These are phyloP conservation scores for Andricus curvator DNA, from an alignment of 2,888 invertebrate species.

Conservation along the genomic window DNA sequence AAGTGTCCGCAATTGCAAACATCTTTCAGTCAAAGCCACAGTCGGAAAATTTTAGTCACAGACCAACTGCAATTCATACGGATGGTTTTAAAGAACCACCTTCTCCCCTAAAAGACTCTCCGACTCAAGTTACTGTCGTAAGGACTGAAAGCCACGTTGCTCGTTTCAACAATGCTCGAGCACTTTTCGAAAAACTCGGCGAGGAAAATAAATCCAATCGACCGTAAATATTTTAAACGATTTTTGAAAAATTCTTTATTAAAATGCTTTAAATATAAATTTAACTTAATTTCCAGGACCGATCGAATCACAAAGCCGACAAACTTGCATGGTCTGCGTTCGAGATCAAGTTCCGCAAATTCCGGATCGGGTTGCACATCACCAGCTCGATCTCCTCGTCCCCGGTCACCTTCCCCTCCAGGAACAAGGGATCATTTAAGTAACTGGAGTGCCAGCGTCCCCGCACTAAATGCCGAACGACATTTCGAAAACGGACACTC, in stretches of 20 bases:
- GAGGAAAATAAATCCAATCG: constrained; percentile 83
- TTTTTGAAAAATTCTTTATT: not conserved
- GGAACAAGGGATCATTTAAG: constrained; percentile 79
- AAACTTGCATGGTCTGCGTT: constrained; percentile 80
- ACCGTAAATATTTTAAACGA: constrained; percentile 65
- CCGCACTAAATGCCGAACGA: constrained; percentile 78
- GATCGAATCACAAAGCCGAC: constrained; percentile 75
- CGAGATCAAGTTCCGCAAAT: constrained; percentile 84
- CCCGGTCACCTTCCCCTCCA: constrained; percentile 76
- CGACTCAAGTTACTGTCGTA: constrained; percentile 85
- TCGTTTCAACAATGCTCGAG: constrained; percentile 94
- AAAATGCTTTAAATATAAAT: constrained; percentile 36
- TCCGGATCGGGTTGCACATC: constrained; percentile 82
- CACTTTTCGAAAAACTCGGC: constrained; percentile 93
- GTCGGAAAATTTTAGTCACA: constrained; percentile 71
- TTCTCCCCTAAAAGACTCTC: constrained; percentile 74
- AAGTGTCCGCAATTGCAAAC: constrained; percentile 95
- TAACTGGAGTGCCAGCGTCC: constrained; percentile 81
- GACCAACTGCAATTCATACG: constrained; percentile 69
- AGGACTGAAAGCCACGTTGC: constrained; percentile 94
- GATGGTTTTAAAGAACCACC: constrained; percentile 78
- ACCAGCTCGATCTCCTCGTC: constrained; percentile 80
- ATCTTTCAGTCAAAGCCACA: constrained; percentile 86
- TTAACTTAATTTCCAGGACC: constrained; percentile 56
- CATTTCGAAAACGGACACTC: constrained; percentile 75